Base-by-base conservation (phyloP, 1,140 invertebrate genomes). In the Frieseomelitta varia region DNA sequence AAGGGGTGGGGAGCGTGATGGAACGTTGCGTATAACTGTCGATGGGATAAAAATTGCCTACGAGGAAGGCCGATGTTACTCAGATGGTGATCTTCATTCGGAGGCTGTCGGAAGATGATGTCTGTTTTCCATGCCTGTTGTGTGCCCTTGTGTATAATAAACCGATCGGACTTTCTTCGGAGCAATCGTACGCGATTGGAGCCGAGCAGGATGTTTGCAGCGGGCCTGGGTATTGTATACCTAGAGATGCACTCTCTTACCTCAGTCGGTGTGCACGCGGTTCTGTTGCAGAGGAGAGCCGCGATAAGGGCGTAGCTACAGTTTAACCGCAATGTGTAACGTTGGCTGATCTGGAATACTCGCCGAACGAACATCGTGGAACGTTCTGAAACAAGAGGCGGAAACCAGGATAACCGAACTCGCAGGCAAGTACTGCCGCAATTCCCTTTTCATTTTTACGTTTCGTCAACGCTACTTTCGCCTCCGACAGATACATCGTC, bases 61-160 rank as follows among this genome's bases (percentile, higher is more conserved):
- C 2, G 8, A 14, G 4, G 77, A 55, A 47, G 11, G 63, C 12
- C 24, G 58, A 27, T 24, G 19, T 4, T 17, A 15, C 10, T 58
- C n/a, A 21, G 47, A 27, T 51, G 47, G n/a, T 17, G 34, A 75
- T 75, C 73, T 58, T 58, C 19, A 39, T 56, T 75, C 55, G 55
- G 55, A 58, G 63, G 77, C 79, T 65, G 51, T 30, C 47, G 51
- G 17, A 17, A 51, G 53, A 77, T 73, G 67, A 85, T 53, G 47
- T 77, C 63, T 51, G 51, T 17, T 80, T 58, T 58, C 12, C 73
- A 58, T 39, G 55, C 11, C 17, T 8, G 15, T 17, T 14, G 27
- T 39, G 34, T 39, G 2, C 3, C 39, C 39, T 4, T 39, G 39
- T 39, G 55, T 17, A 55, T 39, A 75, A 75, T 53, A 27, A 47